Percentiles rank a stretch among this genome's conserved stretches.
Evolutionary conservation across 2,888 invertebrate genomes (phyloP).

Genomic region (Scaeva pyrastri): DNA sequence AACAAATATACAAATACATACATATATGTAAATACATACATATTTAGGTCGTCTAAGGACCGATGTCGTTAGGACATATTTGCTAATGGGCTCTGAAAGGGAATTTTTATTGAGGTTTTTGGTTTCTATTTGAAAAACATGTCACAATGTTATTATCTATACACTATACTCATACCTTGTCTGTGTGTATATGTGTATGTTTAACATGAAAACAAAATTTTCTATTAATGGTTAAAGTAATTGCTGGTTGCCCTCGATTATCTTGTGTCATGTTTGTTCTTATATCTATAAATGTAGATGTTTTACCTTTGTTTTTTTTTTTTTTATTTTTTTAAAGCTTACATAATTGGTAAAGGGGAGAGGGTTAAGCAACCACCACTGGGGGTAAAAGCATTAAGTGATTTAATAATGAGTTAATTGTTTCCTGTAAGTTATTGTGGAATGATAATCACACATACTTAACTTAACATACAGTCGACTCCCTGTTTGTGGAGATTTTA

Average conservation of each 20-base stretch:
- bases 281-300: neutral
- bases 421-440: too few species aligned
- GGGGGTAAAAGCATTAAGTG: too few species aligned
- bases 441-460: too few species aligned
- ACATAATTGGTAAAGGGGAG: too few species aligned
- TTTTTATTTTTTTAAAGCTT: too few species aligned
- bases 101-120: constrained; percentile 49
- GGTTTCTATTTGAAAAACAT: constrained; percentile 38
- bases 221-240: constrained; percentile 36
- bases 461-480: too few species aligned
- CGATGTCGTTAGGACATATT: constrained; percentile 48
- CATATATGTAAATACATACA: too few species aligned
- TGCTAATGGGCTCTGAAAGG: constrained; percentile 61
- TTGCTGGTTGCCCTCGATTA: constrained; percentile 38
- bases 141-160: constrained; percentile 35
- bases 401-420: too few species aligned
- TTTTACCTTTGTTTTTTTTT: neutral
- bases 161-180: too few species aligned
- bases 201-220: constrained; percentile 31
- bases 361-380: too few species aligned
- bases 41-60: constrained; percentile 25
- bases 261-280: constrained; percentile 17
- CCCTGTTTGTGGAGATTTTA: too few species aligned
- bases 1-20: too few species aligned
- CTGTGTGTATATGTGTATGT: neutral